Evolutionary conservation across 1,140 invertebrate genomes (phyloP).

Genomic region (Hormaphis cornu): DNA sequence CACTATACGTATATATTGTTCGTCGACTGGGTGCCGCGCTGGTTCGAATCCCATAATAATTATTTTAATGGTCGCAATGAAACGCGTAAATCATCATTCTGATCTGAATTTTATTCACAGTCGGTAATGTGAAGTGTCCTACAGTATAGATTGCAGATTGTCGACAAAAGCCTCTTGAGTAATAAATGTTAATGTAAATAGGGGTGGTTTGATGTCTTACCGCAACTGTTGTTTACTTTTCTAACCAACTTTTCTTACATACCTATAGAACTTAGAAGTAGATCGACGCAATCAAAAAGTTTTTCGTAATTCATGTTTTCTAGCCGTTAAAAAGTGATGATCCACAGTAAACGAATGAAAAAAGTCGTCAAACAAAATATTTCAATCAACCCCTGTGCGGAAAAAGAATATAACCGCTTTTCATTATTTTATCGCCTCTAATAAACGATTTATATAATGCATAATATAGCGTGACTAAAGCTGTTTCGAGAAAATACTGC

Average conservation of each 20-base stretch:
- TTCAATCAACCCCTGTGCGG: not conserved
- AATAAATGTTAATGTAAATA: too few relatives aligned
- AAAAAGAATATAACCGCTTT: too few relatives aligned
- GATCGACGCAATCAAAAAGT: not conserved
- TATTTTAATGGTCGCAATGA: too few relatives aligned
- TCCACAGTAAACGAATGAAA: not conserved
- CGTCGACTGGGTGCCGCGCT: too few relatives aligned
- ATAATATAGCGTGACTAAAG: constrained; percentile 25
- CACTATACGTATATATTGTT: too few relatives aligned
- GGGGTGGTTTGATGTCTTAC: not conserved
- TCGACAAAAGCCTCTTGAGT: too few relatives aligned
- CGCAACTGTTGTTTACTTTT: not conserved
- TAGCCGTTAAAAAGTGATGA: not conserved
- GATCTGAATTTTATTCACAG: too few relatives aligned
- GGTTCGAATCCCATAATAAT: too few relatives aligned
- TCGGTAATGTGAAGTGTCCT: too few relatives aligned
- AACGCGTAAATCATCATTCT: too few relatives aligned
- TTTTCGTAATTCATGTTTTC: not conserved
- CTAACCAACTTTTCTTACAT: not conserved
- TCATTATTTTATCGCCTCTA: constrained; percentile 6
- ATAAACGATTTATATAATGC: constrained; percentile 11
- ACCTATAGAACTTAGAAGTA: not conserved
- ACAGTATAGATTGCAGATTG: too few relatives aligned
- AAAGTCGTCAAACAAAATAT: constrained; percentile 15
- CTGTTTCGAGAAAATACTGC: not conserved